Evolutionary conservation across 2,888 invertebrate genomes (phyloP).

Genomic region (Branchellion lobata): DNA sequence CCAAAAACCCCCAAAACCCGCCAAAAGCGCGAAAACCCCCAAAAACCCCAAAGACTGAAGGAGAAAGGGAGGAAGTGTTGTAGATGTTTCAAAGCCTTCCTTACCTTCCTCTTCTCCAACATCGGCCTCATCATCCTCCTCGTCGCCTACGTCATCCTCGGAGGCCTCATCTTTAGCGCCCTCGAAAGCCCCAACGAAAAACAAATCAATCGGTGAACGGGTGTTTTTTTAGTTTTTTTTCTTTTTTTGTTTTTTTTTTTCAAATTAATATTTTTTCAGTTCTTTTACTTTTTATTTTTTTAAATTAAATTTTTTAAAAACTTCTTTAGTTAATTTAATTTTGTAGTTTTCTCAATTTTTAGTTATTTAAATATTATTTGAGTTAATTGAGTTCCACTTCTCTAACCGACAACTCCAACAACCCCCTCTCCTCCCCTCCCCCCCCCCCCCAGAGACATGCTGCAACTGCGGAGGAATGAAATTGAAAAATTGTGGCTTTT

Average conservation of each 20-base stretch:
- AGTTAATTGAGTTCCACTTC: too few species aligned
- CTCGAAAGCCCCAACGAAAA: conserved; percentile 54
- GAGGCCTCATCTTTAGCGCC: conserved; percentile 81
- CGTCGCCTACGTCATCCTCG: conserved; percentile 82
- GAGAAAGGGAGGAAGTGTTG: conserved; percentile 6
- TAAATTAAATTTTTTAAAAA: too few species aligned
- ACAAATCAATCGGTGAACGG: conserved; percentile 22
- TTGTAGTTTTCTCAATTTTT: too few species aligned
- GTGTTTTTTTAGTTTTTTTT: neutral
- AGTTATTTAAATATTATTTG: too few species aligned
- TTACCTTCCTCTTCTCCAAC: conserved; percentile 94
- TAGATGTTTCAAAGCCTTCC: conserved; percentile 65
- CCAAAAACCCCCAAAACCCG: neutral
- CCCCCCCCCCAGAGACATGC: conserved; percentile 37
- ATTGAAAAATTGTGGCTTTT: conserved; percentile 75
- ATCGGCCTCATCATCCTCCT: conserved; percentile 87
- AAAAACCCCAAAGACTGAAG: neutral
- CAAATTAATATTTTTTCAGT: too few species aligned
- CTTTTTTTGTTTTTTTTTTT: too few species aligned
- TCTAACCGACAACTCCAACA: too few species aligned
- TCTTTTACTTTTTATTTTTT: too few species aligned
- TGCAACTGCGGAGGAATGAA: conserved; percentile 25
- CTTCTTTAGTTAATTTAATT: too few species aligned
- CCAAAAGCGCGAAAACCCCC: neutral
- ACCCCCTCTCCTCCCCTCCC: too few species aligned